Percentiles rank a stretch among this genome's conserved stretches.
Evolutionary conservation across 2,888 invertebrate genomes (phyloP).

Genomic region (Thyatira batis): DNA sequence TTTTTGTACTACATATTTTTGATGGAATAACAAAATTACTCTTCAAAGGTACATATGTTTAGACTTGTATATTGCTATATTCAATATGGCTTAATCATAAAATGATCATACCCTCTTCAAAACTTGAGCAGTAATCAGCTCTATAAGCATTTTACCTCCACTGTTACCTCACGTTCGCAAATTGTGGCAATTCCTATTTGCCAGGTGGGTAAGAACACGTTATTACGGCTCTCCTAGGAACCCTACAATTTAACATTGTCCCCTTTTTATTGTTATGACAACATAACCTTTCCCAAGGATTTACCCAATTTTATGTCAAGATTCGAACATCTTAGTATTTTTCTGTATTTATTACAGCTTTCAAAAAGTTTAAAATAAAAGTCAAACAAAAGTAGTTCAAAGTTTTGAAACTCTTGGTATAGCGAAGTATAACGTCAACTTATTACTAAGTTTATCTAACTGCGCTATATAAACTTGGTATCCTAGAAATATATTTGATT

Average conservation of each 20-base stretch:
- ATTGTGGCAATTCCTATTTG: slow-evolving; percentile 23
- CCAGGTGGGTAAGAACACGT: slow-evolving; percentile 10
- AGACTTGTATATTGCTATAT: not conserved
- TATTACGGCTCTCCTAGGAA: slow-evolving; percentile 9
- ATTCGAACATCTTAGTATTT: not conserved
- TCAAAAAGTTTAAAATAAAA: not conserved
- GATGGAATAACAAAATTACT: too few species aligned
- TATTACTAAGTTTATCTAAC: slow-evolving; percentile 21
- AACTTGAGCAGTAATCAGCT: slow-evolving; percentile 20
- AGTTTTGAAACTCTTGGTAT: slow-evolving; percentile 12
- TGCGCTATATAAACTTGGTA: slow-evolving; percentile 11
- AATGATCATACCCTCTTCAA: slow-evolving; percentile 25
- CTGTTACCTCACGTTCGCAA: slow-evolving; percentile 21
- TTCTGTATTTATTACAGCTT: not conserved
- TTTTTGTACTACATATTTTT: too few species aligned
- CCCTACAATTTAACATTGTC: not conserved
- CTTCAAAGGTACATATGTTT: not conserved
- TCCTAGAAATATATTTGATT: not conserved
- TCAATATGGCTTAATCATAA: not conserved
- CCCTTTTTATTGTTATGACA: not conserved
- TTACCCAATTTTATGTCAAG: not conserved
- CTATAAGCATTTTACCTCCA: slow-evolving; percentile 27
- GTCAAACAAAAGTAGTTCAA: not conserved
- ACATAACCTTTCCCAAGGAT: not conserved
- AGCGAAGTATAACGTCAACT: slow-evolving; percentile 21